phyloP scores from a whole-genome alignment of 1,140 invertebrate genomes.

The Drosophila hydei region DNA sequence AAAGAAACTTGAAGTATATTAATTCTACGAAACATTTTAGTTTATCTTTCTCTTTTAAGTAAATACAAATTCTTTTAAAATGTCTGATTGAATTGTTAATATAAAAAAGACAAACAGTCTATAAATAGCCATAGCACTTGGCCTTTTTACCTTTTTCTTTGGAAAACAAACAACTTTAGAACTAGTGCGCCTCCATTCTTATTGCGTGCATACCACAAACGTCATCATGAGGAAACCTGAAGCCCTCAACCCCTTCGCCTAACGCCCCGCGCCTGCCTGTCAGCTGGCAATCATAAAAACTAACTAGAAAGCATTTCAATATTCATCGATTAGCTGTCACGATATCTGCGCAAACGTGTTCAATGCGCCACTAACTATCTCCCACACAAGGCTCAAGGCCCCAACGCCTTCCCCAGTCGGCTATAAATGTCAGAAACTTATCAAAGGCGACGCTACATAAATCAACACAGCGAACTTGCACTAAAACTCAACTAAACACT shows the following conservation, averaged over 20 bases:
- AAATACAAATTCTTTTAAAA: too few relatives aligned
- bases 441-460: conserved; percentile 53
- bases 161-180: neutral
- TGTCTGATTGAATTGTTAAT: too few relatives aligned
- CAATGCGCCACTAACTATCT: conserved; percentile 44
- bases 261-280: neutral
- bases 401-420: neutral
- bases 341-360: conserved; percentile 60
- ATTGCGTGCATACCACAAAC: conserved; percentile 20
- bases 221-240: neutral
- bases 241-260: neutral
- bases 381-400: neutral
- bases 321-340: conserved; percentile 75
- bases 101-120: too few relatives aligned
- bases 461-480: conserved; percentile 55
- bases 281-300: conserved; percentile 38
- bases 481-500: conserved; percentile 34
- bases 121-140: neutral
- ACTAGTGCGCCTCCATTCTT: conserved; percentile 6
- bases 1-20: too few relatives aligned
- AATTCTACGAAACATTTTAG: too few relatives aligned
- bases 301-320: conserved; percentile 58
- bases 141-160: neutral
- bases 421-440: conserved; percentile 61
- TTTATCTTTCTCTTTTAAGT: too few relatives aligned